Evolutionary conservation across 2,888 invertebrate genomes (phyloP), one percentile per base, ranked within the genome.

Genomic region (Ceramica pisi): DNA sequence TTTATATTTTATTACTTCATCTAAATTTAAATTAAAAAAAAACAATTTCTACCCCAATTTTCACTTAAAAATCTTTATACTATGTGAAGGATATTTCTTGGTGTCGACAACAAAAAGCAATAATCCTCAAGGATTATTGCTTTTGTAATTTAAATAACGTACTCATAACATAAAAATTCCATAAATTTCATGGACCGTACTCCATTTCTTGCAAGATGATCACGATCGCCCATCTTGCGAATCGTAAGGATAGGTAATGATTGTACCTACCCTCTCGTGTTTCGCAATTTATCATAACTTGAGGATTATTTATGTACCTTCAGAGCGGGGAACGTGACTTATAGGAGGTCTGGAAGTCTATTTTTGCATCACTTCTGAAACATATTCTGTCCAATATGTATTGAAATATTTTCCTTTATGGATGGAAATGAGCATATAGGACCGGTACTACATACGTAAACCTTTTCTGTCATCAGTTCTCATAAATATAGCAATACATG

Each of bases 261-360:
- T 63, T 44, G 21, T 70, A 57, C 50, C 50, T 9, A 71, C 60
- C 68, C 66, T 72, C 74, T 83, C 81, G 21, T 67, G 67, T 86
- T 71, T 51, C 73, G 67, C 78, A 77, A 75, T 78, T 75, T 74
- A 80, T 78, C 75, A 67, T 75, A 76, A 74, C 78, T 71, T 66
- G 78, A 80, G 78, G 51, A 56, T 80, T 78, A 81, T 86, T 80
- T 85, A 83, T 77, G 78, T 50, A 51, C 38, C 2, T 46, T 38
- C 16, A n/a, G 38, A 57, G 56, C 64, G 44, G 10, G n/a, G 41
- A 44, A 78, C 67, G 59, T 72, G 74, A 60, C 67, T 59, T 70
- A 48, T 61, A 63, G 23, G 53, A 55, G 44, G 55, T 48, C 31
- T 62, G 56, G 12, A 26, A 41, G 41, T 50, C 21, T 81, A 57